These are phyloP conservation scores for Bufo gargarizans DNA, from an alignment of 2,113 vertebrate genomes.

Conservation along the genomic window DNA sequence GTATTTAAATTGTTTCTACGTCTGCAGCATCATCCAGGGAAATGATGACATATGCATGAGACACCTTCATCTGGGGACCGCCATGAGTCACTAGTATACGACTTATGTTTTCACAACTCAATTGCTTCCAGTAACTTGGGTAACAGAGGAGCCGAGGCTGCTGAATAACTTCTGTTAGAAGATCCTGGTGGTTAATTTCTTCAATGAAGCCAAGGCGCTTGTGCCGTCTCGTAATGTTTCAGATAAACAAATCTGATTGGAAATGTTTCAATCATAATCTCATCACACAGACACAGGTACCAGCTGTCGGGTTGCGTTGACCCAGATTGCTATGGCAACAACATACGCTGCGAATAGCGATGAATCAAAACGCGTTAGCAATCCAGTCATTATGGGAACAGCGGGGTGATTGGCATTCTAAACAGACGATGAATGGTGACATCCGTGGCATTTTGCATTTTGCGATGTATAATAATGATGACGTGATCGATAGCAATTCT, in stretches of 20 bases:
- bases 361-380: conserved; percentile 41
- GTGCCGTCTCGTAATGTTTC: conserved; percentile 19
- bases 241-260: conserved; percentile 50
- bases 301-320: conserved; percentile 47
- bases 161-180: neutral
- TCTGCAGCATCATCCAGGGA: neutral
- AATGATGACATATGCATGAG: neutral
- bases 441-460: conserved; percentile 6
- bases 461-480: neutral
- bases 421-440: conserved; percentile 20
- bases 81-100: neutral
- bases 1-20: conserved; percentile 15
- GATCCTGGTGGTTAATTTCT: conserved; percentile 17
- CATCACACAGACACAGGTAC: conserved; percentile 47
- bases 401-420: conserved; percentile 38
- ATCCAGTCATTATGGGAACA: conserved; percentile 31
- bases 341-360: conserved; percentile 40
- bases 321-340: conserved; percentile 46
- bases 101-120: neutral
- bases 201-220: conserved; percentile 4
- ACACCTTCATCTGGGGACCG: neutral
- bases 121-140: conserved; percentile 2
- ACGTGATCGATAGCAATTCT: neutral
- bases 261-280: conserved; percentile 54
- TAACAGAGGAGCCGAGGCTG: neutral